These are phyloP conservation scores for Oopsacas minuta DNA, from an alignment of 37 sponge, comb jelly and placozoan genomes.

Conservation along the genomic window DNA sequence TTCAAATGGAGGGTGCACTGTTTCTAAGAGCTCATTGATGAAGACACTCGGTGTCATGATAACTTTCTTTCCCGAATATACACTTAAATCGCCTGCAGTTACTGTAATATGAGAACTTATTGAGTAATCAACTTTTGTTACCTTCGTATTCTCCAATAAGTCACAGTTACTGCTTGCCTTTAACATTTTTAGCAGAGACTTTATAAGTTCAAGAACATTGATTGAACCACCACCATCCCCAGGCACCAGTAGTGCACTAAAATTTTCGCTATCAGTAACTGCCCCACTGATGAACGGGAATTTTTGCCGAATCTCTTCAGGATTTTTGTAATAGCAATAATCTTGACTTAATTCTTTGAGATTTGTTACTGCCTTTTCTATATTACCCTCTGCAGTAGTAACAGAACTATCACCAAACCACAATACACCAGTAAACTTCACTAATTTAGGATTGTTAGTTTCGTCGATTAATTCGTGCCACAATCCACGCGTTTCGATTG, in stretches of 20 bases:
- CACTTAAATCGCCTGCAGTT: neutral
- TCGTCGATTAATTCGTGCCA: slow-evolving; percentile 21
- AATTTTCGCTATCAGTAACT: neutral
- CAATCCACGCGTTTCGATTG: slow-evolving; percentile 10
- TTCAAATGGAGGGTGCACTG: neutral
- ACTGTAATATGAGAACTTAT: neutral
- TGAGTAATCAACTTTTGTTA: slow-evolving; percentile 14
- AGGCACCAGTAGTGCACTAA: neutral
- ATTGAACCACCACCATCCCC: slow-evolving; percentile 17
- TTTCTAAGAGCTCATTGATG: neutral
- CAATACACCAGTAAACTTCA: slow-evolving; percentile 20
- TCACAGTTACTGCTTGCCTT: neutral
- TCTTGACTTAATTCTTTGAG: neutral
- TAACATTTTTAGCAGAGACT: neutral
- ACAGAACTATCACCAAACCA: slow-evolving; percentile 21
- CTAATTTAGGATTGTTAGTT: neutral
- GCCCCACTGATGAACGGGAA: slow-evolving; percentile 26
- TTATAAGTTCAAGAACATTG: neutral
- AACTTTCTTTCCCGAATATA: neutral
- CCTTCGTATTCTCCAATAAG: neutral
- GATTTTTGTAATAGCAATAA: neutral
- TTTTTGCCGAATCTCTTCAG: neutral
- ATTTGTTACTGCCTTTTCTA: slow-evolving; percentile 4
- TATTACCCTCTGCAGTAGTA: slow-evolving; percentile 20
- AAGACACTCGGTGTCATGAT: slow-evolving; percentile 24